A percentile compares a stretch with the other conserved stretches of the same genome.
Conservation (phyloP, 2,888 invertebrate genomes). For the Epiperipatus broadwayi region DNA sequence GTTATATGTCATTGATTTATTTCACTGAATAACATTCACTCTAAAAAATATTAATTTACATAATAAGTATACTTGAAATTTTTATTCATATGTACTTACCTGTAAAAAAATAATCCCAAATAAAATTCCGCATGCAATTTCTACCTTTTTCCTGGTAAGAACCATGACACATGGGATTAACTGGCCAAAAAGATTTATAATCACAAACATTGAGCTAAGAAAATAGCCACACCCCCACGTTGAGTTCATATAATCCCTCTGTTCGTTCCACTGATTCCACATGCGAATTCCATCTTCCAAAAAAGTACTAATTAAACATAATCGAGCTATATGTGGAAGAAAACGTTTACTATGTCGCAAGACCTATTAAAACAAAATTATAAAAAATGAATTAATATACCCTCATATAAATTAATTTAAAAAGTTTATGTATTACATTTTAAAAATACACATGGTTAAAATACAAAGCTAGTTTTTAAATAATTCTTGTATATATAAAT, state of each 20-base stretch:
- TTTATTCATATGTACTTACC: slow-evolving; percentile 36
- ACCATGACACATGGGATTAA: slow-evolving; percentile 92
- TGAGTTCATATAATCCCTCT: slow-evolving; percentile 89
- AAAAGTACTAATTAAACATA: slow-evolving; percentile 95
- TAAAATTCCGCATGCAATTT: slow-evolving; percentile 70
- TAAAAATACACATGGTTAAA: too few species aligned
- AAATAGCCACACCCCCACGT: slow-evolving; percentile 92
- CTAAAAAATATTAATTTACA: not conserved
- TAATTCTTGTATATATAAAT: too few species aligned
- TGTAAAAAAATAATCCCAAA: slow-evolving; percentile 92
- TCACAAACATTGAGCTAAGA: slow-evolving; percentile 79
- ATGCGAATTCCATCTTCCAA: slow-evolving; percentile 95
- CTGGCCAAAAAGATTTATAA: slow-evolving; percentile 86
- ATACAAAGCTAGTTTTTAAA: too few species aligned
- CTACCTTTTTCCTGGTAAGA: slow-evolving; percentile 69
- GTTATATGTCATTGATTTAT: too few species aligned
- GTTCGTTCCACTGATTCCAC: slow-evolving; percentile 98
- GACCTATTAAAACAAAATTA: slow-evolving; percentile 40
- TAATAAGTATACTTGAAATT: not conserved
- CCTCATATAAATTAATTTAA: too few species aligned
- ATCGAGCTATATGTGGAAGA: slow-evolving; percentile 78
- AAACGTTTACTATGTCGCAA: slow-evolving; percentile 76
- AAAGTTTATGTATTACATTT: too few species aligned
- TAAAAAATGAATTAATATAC: too few species aligned
- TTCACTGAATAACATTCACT: too few species aligned